phyloP scores from a whole-genome alignment of 1,140 invertebrate genomes.

The Steinernema feltiae region DNA sequence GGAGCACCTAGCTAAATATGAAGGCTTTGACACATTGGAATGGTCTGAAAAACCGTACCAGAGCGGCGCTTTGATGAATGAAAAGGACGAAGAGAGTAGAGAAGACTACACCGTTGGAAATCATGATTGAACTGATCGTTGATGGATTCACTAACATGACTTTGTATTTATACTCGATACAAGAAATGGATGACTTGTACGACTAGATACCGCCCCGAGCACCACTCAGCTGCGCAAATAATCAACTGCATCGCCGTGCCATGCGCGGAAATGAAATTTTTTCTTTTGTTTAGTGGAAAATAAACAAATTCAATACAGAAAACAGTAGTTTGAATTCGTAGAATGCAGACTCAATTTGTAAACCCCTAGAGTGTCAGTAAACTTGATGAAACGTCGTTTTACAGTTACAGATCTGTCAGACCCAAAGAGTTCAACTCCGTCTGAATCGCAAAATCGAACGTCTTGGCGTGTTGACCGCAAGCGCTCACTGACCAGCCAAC shows the following conservation, averaged over 20 bases:
- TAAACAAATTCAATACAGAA: too few relatives aligned
- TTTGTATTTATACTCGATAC: not conserved
- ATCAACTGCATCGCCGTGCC: not conserved
- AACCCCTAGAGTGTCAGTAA: too few relatives aligned
- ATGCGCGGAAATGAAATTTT: conserved; percentile 8
- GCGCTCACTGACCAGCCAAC: too few relatives aligned
- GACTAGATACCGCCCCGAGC: not conserved
- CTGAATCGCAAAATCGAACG: too few relatives aligned
- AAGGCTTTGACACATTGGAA: not conserved
- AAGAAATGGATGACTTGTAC: not conserved
- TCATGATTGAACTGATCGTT: not conserved
- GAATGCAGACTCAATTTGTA: too few relatives aligned
- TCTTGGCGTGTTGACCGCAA: too few relatives aligned
- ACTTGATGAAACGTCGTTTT: too few relatives aligned
- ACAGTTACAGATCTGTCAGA: too few relatives aligned
- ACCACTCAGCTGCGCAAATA: not conserved
- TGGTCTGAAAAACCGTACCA: not conserved
- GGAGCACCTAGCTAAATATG: conserved; percentile 19
- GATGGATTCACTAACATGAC: not conserved
- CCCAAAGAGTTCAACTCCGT: too few relatives aligned
- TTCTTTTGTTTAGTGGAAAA: too few relatives aligned
- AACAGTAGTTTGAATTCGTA: too few relatives aligned
- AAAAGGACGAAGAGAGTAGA: not conserved
- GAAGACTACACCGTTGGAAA: not conserved
- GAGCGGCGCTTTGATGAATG: not conserved